Evolutionary conservation across 2,888 invertebrate genomes (phyloP).

Genomic region (Odontocolon sp.): DNA sequence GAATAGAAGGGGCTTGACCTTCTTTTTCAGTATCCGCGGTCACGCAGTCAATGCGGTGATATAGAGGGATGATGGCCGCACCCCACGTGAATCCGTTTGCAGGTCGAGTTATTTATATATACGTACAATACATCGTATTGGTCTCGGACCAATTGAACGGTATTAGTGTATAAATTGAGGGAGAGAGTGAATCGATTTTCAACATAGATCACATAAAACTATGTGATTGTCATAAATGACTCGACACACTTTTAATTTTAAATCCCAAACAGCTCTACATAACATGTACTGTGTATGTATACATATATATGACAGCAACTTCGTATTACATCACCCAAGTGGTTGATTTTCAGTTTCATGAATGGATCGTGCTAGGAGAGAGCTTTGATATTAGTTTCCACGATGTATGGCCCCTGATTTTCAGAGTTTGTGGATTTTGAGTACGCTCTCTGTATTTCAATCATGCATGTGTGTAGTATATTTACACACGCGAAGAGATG

Average conservation of each 20-base stretch:
- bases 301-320: too few relatives aligned
- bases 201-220: too few relatives aligned
- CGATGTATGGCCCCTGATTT: background rate
- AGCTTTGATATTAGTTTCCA: constrained; percentile 21
- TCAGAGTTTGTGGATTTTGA: constrained; percentile 3
- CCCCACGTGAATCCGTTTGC: constrained; percentile 1
- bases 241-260: too few relatives aligned
- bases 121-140: background rate
- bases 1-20: constrained; percentile 14
- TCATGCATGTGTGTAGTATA: too few relatives aligned
- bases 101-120: background rate
- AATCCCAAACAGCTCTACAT: background rate
- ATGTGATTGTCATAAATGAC: too few relatives aligned
- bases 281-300: background rate
- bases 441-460: background rate
- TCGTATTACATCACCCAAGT: background rate
- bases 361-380: constrained; percentile 15
- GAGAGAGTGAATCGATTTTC: too few relatives aligned
- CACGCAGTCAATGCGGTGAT: background rate
- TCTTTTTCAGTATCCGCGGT: constrained; percentile 14
- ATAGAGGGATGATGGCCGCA: constrained; percentile 16
- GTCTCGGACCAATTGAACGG: background rate
- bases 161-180: too few relatives aligned
- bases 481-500: background rate
- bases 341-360: constrained; percentile 18